phyloP scores from a whole-genome alignment of 2,797 vertebrate species.

The Rhynchotus rufescens region DNA sequence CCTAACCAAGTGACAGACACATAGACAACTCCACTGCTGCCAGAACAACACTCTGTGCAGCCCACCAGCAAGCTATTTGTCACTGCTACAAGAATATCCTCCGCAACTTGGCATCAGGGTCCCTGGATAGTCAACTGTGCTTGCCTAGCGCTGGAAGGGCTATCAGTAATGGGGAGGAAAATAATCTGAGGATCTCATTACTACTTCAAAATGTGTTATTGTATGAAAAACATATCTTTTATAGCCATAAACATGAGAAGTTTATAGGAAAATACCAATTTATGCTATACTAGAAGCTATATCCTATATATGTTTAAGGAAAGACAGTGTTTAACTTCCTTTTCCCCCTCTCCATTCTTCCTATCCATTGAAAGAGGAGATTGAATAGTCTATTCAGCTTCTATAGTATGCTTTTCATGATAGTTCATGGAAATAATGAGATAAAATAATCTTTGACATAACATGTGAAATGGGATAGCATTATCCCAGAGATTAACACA shows the following conservation, averaged over 20 bases:
- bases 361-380: neutral
- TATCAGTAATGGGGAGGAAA: conserved; percentile 62
- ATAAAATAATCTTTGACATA: neutral
- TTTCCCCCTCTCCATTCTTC: neutral
- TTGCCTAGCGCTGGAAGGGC: conserved; percentile 63
- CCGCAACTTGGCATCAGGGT: conserved; percentile 79
- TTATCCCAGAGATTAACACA: neutral
- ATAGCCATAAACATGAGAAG: conserved; percentile 64
- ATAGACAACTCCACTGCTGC: conserved; percentile 80
- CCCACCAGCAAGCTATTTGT: conserved; percentile 81
- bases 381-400: neutral
- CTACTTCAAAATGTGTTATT: conserved; percentile 74
- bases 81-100: conserved; percentile 82
- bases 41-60: conserved; percentile 79
- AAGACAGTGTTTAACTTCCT: neutral
- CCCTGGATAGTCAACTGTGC: conserved; percentile 79
- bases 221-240: conserved; percentile 71
- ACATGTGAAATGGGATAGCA: neutral
- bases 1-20: conserved; percentile 82
- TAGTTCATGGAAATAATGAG: conserved; percentile 30
- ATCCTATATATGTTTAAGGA: neutral
- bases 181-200: conserved; percentile 70
- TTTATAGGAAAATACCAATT: conserved; percentile 41
- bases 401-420: conserved; percentile 2
- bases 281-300: conserved; percentile 14